These are phyloP conservation scores for Dolomedes plantarius DNA, from an alignment of 2,888 invertebrate genomes.

Conservation along the genomic window DNA sequence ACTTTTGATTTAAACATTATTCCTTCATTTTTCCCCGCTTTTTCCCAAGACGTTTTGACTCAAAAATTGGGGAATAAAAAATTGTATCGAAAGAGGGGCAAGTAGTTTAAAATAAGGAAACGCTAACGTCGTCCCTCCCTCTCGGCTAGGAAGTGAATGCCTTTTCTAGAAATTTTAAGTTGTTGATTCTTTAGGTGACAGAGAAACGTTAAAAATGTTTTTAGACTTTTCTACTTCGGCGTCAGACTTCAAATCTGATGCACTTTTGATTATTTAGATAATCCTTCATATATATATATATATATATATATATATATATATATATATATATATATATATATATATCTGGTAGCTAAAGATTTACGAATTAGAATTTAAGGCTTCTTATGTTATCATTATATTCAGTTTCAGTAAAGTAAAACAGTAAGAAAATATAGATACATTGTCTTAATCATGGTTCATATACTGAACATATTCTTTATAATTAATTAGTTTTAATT, in stretches of 20 bases:
- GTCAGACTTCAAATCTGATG: not conserved
- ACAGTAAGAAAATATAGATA: too few relatives aligned
- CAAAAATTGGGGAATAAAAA: constrained; percentile 21
- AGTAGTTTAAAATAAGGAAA: constrained; percentile 3
- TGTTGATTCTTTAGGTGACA: constrained; percentile 11
- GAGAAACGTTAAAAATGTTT: not conserved
- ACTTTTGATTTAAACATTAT: constrained; percentile 71
- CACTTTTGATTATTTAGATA: too few relatives aligned
- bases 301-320: too few relatives aligned
- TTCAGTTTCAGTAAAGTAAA: too few relatives aligned
- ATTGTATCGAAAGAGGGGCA: not conserved
- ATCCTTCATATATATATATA: too few relatives aligned
- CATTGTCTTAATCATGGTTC: too few relatives aligned
- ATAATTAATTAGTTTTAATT: too few relatives aligned
- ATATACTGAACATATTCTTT: too few relatives aligned
- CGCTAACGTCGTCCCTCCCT: not conserved
- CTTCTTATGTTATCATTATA: too few relatives aligned
- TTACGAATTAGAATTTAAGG: too few relatives aligned
- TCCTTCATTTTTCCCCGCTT: constrained; percentile 41
- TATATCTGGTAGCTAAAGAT: too few relatives aligned
- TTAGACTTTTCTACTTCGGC: not conserved
- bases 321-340: too few relatives aligned
- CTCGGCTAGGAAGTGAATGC: not conserved
- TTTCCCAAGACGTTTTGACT: constrained; percentile 13
- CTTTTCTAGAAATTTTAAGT: not conserved